phyloP scores from a whole-genome alignment of 2,797 vertebrate genomes.

The Neosilurus hyrtlii region DNA sequence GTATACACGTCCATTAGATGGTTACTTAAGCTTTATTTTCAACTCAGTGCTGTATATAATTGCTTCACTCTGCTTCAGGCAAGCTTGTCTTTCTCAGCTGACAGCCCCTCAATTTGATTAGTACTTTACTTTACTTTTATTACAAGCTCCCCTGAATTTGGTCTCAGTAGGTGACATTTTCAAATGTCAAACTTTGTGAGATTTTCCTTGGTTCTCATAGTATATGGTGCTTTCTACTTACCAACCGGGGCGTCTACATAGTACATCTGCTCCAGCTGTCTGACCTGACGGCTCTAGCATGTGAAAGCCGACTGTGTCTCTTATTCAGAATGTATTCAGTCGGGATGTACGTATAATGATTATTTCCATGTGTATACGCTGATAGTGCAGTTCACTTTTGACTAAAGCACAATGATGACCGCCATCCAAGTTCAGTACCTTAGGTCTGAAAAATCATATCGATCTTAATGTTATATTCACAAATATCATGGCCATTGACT shows the following conservation, averaged over 20 bases:
- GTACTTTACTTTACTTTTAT: not conserved
- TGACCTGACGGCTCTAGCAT: not conserved
- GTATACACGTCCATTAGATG: not conserved
- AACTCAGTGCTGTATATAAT: not conserved
- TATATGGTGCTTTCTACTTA: conserved; percentile 36
- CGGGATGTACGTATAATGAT: conserved; percentile 6
- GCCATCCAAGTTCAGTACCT: not conserved
- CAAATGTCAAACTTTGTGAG: conserved; percentile 12
- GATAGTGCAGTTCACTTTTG: not conserved
- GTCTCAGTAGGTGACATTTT: not conserved
- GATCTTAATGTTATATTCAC: not conserved
- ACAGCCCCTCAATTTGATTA: not conserved
- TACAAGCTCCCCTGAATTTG: not conserved
- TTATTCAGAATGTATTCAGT: conserved; percentile 34
- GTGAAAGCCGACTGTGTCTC: conserved; percentile 6
- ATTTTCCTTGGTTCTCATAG: conserved; percentile 12
- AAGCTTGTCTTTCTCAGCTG: not conserved
- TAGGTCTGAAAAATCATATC: not conserved
- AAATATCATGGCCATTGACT: not conserved
- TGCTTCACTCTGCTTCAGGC: conserved; percentile 14
- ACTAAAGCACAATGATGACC: conserved; percentile 23
- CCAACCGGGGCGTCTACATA: conserved; percentile 25
- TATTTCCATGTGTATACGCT: conserved; percentile 14
- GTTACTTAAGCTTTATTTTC: conserved; percentile 6
- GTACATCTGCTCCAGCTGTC: conserved; percentile 19